Conservation (phyloP, 2,113 vertebrate genomes). For the Microcebus lehilahytsara region DNA sequence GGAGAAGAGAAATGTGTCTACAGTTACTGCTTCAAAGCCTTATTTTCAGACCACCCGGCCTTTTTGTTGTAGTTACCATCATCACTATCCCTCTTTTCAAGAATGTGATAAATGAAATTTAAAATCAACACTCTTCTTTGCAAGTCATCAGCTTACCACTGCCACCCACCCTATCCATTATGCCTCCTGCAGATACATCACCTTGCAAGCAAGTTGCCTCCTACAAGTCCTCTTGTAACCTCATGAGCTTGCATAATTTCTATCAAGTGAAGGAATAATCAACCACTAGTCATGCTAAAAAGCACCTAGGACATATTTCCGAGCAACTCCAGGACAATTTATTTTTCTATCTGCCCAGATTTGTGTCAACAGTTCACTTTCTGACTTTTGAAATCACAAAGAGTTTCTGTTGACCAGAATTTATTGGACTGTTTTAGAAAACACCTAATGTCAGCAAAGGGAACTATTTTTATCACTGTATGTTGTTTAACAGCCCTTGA, state of each 20-base stretch:
- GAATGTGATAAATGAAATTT: slow-evolving; percentile 29
- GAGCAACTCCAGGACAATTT: slow-evolving; percentile 30
- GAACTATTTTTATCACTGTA: slow-evolving; percentile 84
- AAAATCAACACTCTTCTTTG: slow-evolving; percentile 34
- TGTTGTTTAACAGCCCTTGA: slow-evolving; percentile 84
- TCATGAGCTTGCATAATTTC: slow-evolving; percentile 38
- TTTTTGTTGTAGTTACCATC: not conserved
- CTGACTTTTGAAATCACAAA: slow-evolving; percentile 61
- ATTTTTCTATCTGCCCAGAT: not conserved
- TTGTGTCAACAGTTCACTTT: slow-evolving; percentile 55
- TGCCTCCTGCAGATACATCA: slow-evolving; percentile 55
- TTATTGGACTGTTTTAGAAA: slow-evolving; percentile 81
- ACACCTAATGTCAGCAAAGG: slow-evolving; percentile 81
- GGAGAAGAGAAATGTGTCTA: not conserved
- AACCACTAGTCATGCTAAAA: slow-evolving; percentile 15
- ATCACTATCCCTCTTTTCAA: not conserved
- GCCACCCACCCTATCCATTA: slow-evolving; percentile 60
- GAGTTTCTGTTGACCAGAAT: slow-evolving; percentile 78
- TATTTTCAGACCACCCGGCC: not conserved
- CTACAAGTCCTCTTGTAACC: slow-evolving; percentile 63
- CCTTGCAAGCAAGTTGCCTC: slow-evolving; percentile 56
- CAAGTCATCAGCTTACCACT: slow-evolving; percentile 35
- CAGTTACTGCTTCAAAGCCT: not conserved
- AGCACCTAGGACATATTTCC: not conserved
- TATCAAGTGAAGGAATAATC: not conserved